Percentiles rank a stretch among this genome's conserved stretches.
phyloP scores from a whole-genome alignment of 2,113 vertebrate genomes.

The Murina feae region DNA sequence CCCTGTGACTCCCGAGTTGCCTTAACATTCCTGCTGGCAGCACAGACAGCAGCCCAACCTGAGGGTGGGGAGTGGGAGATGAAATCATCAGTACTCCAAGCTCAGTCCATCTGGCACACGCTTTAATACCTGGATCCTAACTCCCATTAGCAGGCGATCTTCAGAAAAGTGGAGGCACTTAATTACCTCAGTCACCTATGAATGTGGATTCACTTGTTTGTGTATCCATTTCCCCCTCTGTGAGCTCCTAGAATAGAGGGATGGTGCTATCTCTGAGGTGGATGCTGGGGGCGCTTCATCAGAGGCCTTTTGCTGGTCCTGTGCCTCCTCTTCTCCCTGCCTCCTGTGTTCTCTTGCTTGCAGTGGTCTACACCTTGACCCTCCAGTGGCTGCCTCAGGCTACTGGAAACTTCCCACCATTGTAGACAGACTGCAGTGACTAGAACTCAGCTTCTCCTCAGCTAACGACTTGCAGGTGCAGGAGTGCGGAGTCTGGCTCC shows the following conservation, averaged over 20 bases:
- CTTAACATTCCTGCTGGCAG: not conserved
- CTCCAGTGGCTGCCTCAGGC: not conserved
- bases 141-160: not conserved
- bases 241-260: not conserved
- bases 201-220: not conserved
- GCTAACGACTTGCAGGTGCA: not conserved
- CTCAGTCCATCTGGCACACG: accelerated
- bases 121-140: not conserved
- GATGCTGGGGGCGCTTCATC: not conserved
- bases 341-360: not conserved
- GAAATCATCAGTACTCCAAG: not conserved
- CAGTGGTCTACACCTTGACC: not conserved
- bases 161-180: not conserved
- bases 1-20: not conserved
- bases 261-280: not conserved
- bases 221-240: not conserved
- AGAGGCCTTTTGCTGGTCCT: not conserved
- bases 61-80: not conserved
- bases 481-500: not conserved
- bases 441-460: not conserved
- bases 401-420: not conserved
- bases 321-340: not conserved
- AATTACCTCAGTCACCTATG: not conserved
- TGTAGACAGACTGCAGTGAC: not conserved
- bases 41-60: not conserved